phyloP scores from a whole-genome alignment of 2,888 invertebrate genomes.

The Ischnura elegans region DNA sequence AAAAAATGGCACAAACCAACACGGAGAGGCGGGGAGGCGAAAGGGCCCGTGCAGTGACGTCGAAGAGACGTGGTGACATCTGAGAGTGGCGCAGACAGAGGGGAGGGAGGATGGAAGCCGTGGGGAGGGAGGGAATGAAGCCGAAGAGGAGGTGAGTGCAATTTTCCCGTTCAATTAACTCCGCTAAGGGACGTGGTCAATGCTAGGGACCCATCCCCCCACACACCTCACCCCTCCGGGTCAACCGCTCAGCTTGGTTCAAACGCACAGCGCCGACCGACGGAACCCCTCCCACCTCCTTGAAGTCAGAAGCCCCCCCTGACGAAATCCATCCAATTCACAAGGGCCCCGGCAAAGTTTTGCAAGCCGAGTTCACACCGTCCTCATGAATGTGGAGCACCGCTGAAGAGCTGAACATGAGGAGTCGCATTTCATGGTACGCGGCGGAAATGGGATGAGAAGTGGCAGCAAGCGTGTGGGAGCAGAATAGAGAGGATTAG shows the following conservation, averaged over 20 bases:
- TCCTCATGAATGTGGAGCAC: slow-evolving; percentile 5
- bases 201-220: background rate
- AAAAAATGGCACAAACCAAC: slow-evolving; percentile 23
- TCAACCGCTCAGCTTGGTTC: background rate
- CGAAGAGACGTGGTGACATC: slow-evolving; percentile 44
- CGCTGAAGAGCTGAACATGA: no score
- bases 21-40: background rate
- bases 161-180: slow-evolving; percentile 65
- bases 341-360: background rate
- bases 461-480: no score
- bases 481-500: no score
- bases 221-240: background rate
- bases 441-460: no score
- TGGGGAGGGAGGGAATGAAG: background rate
- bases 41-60: background rate
- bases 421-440: no score
- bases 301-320: no score
- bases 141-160: slow-evolving; percentile 13
- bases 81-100: background rate
- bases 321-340: background rate
- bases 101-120: background rate
- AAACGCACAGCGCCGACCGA: background rate
- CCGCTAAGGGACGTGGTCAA: slow-evolving; percentile 57
- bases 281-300: background rate
- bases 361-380: slow-evolving; percentile 18